These are phyloP conservation scores for Coptodon rendalli DNA, from an alignment of 2,113 vertebrate species.

Conservation along the genomic window DNA sequence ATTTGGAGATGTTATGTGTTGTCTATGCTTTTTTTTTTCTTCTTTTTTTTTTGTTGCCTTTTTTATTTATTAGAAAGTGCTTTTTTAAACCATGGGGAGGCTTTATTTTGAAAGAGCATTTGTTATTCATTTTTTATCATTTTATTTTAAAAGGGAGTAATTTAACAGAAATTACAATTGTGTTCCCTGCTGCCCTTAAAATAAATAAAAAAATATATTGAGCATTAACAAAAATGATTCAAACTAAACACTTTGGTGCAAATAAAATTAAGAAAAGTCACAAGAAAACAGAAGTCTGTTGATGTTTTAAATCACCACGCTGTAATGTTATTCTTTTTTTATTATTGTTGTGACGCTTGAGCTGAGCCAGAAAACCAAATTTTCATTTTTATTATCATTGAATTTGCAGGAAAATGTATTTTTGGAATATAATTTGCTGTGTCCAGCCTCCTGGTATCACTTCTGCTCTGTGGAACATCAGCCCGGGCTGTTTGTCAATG, in stretches of 20 bases:
- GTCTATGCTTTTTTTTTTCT: neutral
- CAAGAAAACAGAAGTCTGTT: neutral
- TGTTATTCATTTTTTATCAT: neutral
- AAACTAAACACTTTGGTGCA: neutral
- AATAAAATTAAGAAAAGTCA: rapidly evolving
- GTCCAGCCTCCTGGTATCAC: constrained; percentile 10
- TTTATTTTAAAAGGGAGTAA: neutral
- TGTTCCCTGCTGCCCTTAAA: neutral
- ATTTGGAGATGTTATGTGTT: neutral
- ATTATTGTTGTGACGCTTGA: neutral
- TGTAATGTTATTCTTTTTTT: neutral
- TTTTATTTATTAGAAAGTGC: neutral
- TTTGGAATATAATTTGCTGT: neutral
- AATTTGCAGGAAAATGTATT: neutral
- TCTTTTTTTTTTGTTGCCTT: neutral
- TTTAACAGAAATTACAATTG: neutral
- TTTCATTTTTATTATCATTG: neutral
- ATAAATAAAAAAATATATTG: neutral
- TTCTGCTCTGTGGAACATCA: constrained; percentile 39
- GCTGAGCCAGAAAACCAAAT: neutral
- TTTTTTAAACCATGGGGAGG: neutral
- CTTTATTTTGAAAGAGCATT: neutral
- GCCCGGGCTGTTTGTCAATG: constrained; percentile 31
- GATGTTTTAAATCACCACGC: neutral
- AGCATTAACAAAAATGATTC: neutral